Base-by-base conservation (phyloP, 2,113 vertebrate species). In the Myocastor coypus region DNA sequence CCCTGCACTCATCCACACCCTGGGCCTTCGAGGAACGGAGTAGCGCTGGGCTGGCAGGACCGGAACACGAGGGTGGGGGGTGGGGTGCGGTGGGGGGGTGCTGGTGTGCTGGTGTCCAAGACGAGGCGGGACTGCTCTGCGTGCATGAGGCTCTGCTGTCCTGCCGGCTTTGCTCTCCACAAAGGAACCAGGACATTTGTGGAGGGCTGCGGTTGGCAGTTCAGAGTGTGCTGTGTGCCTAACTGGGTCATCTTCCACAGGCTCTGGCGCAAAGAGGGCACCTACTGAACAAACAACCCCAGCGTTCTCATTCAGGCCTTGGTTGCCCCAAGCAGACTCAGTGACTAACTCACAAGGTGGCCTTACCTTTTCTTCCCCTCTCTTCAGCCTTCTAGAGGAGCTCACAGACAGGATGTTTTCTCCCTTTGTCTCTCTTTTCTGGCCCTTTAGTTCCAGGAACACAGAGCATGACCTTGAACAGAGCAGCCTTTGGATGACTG, bases 21-120 rank as follows among this genome's bases (percentile, higher is more conserved):
- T 10, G 50, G 52, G 37, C 75, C 42, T 28, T 30, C 17, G 80
- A 93, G 87, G 37, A 24, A 77, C 37, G 30, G 28, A 57, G 64
- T 52, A 30, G 40, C 71, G 85, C 40, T 34, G 1, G 19, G 37
- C 1, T 26, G 37, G 64, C 1, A 13, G 52, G 78, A 37, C 0
- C 0, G 4, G 30, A 42, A 6, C 1, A 57, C 40, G 6, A 63
- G 46, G 46, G 4, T 4, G 46, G 46, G 46, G 46, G 4, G 46
- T 4, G 8, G 46, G 46, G 4, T 46, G 46, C 5, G 46, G 46
- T 4, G 46, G 8, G 46, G 46, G 46, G 46, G 46, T 5, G 46
- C 8, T 17, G 14, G 26, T 57, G 2, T 7, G 57, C 34, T 64
- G 22, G 57, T 2, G 4, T 10, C 69, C 5, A 7, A 52, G 77